Evolutionary conservation across 2,113 vertebrate genomes (phyloP), one percentile per base, ranked within the genome.

Genomic region (Sinocyclocheilus maitianheensis): DNA sequence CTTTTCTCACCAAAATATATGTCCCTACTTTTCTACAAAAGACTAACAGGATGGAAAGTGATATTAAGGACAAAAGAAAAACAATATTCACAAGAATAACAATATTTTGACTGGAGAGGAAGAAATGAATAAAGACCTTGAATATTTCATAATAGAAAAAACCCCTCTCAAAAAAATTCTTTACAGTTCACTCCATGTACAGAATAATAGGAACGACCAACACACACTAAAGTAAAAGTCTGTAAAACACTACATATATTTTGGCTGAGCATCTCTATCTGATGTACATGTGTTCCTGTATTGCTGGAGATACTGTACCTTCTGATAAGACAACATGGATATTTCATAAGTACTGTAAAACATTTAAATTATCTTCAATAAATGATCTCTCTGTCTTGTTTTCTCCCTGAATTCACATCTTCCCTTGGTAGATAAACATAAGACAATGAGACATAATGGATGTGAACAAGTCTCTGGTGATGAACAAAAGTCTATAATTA

Each of bases 401-500:
- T 81, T 81, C 79, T 67, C n/a, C 67, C 40, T 30, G 43, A 16
- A 81, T 26, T 48, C 40, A 5, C 79, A 81, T 71, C 26, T n/a
- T 69, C 43, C 80, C 63, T 82, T 24, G 2, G 16, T 82, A 69
- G 40, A 67, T 51, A 51, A 82, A 82, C 26, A 82, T 22, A 22
- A 46, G 51, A 77, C 76, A 55, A 30, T 77, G 24, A 37, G 63
- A 53, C 2, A 51, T 82, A 82, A 82, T 53, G 63, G 63, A 82
- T 69, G 22, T 9, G 34, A 20, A 1, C 80, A 74, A 30, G 20
- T 85, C 60, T 62, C 55, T 40, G 74, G 58, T 82, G 58, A 85
- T 43, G 53, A 81, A 82, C 74, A 84, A 46, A 78, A 58, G 22
- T 40, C 51, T 48, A 58, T 72, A 80, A 78, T 71, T 69, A 51